Conservation (phyloP, 92 coral and sea anemone species). For the Siderastrea radians region DNA sequence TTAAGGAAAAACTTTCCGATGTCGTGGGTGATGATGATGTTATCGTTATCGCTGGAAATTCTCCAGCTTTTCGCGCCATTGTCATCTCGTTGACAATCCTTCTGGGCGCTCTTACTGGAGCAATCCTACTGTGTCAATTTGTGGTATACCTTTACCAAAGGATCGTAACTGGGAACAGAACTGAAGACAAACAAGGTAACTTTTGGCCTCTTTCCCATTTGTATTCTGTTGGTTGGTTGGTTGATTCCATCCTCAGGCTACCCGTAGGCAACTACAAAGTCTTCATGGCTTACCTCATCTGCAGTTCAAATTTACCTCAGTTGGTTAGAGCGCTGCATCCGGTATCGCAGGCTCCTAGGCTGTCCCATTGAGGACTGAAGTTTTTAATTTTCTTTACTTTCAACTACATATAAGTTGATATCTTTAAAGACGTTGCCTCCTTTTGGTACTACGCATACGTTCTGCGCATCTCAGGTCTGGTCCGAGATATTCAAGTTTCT, state of each 20-base stretch:
- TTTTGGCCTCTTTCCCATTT: not conserved
- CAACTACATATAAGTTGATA: too few relatives aligned
- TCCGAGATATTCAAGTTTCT: too few relatives aligned
- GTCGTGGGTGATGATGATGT: not conserved
- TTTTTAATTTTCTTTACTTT: too few relatives aligned
- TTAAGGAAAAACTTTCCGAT: not conserved
- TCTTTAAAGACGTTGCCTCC: too few relatives aligned
- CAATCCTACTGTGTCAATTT: not conserved
- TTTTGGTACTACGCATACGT: too few relatives aligned
- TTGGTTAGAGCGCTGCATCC: too few relatives aligned
- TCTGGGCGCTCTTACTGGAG: conserved; percentile 18
- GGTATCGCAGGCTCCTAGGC: too few relatives aligned
- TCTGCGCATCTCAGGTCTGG: too few relatives aligned
- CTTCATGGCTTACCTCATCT: too few relatives aligned
- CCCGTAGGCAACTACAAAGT: not conserved
- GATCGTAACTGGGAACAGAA: not conserved
- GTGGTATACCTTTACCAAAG: conserved; percentile 3
- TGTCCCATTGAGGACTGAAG: too few relatives aligned
- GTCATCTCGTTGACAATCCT: conserved; percentile 2
- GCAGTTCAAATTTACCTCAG: too few relatives aligned
- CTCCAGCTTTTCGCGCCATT: conserved; percentile 5
- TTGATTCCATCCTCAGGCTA: too few relatives aligned
- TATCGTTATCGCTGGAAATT: not conserved
- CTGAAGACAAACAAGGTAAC: not conserved
- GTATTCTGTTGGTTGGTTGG: not conserved